Base-by-base conservation (phyloP, 2,797 vertebrate genomes). In the Halcyon leucocephala region DNA sequence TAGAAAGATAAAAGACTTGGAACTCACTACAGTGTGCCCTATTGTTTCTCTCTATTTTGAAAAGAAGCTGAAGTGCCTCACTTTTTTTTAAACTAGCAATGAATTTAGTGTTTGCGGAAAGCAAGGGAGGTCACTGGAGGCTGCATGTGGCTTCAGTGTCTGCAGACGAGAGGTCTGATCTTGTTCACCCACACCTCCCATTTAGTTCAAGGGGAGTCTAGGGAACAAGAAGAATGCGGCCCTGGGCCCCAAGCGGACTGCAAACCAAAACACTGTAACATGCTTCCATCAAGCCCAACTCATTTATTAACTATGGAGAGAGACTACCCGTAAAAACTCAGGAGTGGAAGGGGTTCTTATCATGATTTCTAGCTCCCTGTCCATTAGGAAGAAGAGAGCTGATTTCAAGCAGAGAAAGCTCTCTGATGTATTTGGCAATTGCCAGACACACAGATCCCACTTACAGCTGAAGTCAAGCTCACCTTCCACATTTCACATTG, bases 1-100 rank as follows among this genome's bases (percentile, higher is more conserved):
- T 98, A 99, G 97, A 98, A 98, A 99, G 98, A 99, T 98, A 98
- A 99, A 99, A 99, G 98, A 98, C 98, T 98, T 98, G 96, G 98
- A 98, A 98, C 98, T 98, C 98, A 98, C 98, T 98, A 98, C 98
- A 98, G 97, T 96, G 97, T 93, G 97, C 93, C 94, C 96, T 97
- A 98, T 98, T 98, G 98, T 98, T 98, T 97, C 97, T 96, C 97
- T 98, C 96, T 98, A 96, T 98, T 97, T 98, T 97, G 95, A 96
- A 94, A 97, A 97, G 98, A 95, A 98, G 96, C 97, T 97, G 97
- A 98, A 98, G 96, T 95, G 97, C 94, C 86, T 97, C 85, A 58
- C 92, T 94, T 93, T 96, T 95, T 72, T 95, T 94, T 31, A 93
- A 97, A 81, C 73, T 94, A 96, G 96, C 95, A 96, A 96, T 97